Conservation (phyloP, 2,888 invertebrate genomes). For the Lasioglossum vierecki region DNA sequence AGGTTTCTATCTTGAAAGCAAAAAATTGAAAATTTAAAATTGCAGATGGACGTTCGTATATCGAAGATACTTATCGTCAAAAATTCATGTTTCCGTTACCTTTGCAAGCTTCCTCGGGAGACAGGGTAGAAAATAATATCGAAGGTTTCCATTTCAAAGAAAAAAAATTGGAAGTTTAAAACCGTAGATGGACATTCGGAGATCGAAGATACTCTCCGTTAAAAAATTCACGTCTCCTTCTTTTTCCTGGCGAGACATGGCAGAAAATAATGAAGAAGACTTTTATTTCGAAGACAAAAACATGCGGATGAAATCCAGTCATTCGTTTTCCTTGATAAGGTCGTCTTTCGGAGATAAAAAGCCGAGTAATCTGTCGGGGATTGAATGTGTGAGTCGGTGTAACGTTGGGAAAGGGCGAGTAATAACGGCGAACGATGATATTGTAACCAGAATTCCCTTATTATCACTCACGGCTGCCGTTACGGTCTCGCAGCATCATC, state of each 20-base stretch:
- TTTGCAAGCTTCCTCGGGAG: not conserved
- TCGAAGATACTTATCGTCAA: not conserved
- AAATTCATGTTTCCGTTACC: not conserved
- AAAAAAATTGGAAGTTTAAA: not conserved
- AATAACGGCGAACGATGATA: slow-evolving; percentile 1
- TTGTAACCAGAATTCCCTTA: slow-evolving; percentile 19
- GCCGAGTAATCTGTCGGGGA: not conserved
- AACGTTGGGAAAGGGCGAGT: not conserved
- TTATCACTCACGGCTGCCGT: slow-evolving; percentile 18
- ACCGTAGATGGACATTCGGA: not conserved
- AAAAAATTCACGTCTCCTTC: not conserved
- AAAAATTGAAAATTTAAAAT: not conserved
- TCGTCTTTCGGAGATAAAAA: not conserved
- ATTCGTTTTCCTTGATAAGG: not conserved
- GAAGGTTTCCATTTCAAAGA: not conserved
- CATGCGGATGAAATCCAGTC: not conserved
- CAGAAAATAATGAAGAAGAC: not conserved
- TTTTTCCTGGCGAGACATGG: not conserved
- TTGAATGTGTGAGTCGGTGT: not conserved
- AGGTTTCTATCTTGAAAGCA: not conserved
- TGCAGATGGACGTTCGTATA: not conserved
- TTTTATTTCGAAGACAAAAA: not conserved
- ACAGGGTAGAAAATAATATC: not conserved
- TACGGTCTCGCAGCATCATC: not conserved
- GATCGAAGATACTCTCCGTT: not conserved